Conservation (phyloP, 2,113 vertebrate species). For the Triplophysa tibetana region DNA sequence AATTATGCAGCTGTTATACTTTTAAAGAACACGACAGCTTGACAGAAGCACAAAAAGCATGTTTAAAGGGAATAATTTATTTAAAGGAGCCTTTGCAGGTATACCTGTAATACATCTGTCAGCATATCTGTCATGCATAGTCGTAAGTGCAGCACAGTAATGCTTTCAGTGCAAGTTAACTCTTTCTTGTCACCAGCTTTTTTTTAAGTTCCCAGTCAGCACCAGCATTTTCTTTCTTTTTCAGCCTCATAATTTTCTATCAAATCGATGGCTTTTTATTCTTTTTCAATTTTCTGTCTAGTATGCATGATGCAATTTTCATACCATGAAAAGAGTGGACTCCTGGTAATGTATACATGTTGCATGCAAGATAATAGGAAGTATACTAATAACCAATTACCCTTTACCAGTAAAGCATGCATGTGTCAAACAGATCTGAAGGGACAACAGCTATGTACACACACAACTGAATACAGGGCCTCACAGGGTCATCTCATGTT, state of each 20-base stretch:
- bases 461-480: constrained; percentile 2
- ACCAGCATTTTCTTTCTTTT: too few relatives aligned
- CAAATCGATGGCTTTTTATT: too few relatives aligned
- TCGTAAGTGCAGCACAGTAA: not conserved
- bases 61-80: constrained; percentile 4
- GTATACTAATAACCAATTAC: not conserved
- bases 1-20: constrained; percentile 17
- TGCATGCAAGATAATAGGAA: not conserved
- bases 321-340: not conserved
- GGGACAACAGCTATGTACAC: constrained; percentile 7
- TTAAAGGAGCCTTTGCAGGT: not conserved
- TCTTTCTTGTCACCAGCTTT: too few relatives aligned
- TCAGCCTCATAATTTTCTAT: too few relatives aligned
- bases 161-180: too few relatives aligned
- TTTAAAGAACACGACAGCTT: constrained; percentile 35
- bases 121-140: not conserved
- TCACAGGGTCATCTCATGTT: not conserved
- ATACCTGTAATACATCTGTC: not conserved
- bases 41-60: constrained; percentile 26
- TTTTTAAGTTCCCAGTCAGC: too few relatives aligned
- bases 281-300: too few relatives aligned
- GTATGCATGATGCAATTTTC: not conserved
- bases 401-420: too few relatives aligned
- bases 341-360: not conserved
- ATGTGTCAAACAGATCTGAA: not conserved